phyloP scores from a whole-genome alignment of 2,797 vertebrate species.

The Etheostoma perlongum region DNA sequence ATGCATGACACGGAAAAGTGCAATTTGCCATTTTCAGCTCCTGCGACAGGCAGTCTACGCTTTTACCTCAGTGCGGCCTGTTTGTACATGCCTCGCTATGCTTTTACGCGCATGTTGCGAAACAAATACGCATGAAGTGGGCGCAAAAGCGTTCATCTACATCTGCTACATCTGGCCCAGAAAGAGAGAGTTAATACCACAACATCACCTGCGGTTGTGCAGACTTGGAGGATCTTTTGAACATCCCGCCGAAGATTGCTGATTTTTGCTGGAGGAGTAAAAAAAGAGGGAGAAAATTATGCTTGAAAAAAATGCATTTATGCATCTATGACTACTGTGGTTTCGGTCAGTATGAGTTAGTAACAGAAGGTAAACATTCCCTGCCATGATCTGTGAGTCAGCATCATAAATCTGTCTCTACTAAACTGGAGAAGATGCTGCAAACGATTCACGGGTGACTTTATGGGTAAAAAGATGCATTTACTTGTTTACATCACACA shows the following conservation, averaged over 20 bases:
- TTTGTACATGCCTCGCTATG: no score
- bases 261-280: conserved; percentile 58
- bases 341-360: neutral
- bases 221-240: conserved; percentile 65
- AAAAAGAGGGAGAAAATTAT: neutral
- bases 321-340: neutral
- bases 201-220: conserved; percentile 57
- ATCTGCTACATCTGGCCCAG: no score
- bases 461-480: neutral
- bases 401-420: conserved; percentile 2
- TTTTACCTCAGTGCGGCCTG: no score
- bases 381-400: conserved; percentile 10
- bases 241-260: conserved; percentile 64
- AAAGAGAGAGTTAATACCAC: neutral
- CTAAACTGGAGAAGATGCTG: neutral
- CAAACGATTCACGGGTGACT: neutral
- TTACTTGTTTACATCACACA: conserved; percentile 1
- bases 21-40: no score
- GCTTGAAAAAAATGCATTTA: neutral
- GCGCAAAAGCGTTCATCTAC: no score
- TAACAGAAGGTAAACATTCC: neutral
- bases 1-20: no score
- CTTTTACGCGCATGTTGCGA: no score
- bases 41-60: no score
- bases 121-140: no score